Evolutionary conservation across 1,140 invertebrate genomes (phyloP), one percentile per base, ranked within the genome.

Genomic region (Sarcophaga bullata): DNA sequence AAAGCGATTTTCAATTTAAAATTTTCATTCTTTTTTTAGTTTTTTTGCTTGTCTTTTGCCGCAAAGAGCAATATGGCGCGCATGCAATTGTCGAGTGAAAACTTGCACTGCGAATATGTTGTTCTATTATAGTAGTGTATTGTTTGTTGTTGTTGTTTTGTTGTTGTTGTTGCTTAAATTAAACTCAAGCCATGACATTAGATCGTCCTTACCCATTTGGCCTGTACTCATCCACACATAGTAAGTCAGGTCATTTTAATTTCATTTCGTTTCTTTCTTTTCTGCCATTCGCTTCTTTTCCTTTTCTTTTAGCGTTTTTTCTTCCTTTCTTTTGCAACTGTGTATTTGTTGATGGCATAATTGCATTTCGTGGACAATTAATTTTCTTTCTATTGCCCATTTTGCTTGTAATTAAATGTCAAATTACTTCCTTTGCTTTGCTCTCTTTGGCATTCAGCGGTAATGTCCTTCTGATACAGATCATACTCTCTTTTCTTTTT

Each of bases 331-430:
- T 76, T 49, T 17, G n/a, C 25, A 50, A 3, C 17, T 50, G 8
- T 50, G 11, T 3, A n/a, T 78, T n/a, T 78, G 58, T 75, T 25
- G 58, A 82, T 80, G 76, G 85, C 87, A 89, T 89, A 89, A 89
- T 89, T 89, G 87, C 86, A 89, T 89, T 89, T 89, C 87, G 87
- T 88, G 87, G 87, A 89, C 87, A 89, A 89, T 89, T 89, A 89
- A 89, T 89, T 89, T 86, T 86, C 81, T 87, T 89, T 89, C 87
- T 87, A 89, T 89, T 89, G 87, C 87, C 87, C 87, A 89, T 89
- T 89, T 89, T 86, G 86, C n/a, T 85, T 85, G 87, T 89, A 88
- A 89, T 89, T 89, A 87, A 89, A 89, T 89, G 87, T 87, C 87
- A 89, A 89, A 89, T 89, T 87, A 89, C 87, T 89, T 88, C 87